Percentiles rank a stretch among this genome's conserved stretches.
phyloP scores from a whole-genome alignment of 1,140 invertebrate species.

The Drosophila lini region DNA sequence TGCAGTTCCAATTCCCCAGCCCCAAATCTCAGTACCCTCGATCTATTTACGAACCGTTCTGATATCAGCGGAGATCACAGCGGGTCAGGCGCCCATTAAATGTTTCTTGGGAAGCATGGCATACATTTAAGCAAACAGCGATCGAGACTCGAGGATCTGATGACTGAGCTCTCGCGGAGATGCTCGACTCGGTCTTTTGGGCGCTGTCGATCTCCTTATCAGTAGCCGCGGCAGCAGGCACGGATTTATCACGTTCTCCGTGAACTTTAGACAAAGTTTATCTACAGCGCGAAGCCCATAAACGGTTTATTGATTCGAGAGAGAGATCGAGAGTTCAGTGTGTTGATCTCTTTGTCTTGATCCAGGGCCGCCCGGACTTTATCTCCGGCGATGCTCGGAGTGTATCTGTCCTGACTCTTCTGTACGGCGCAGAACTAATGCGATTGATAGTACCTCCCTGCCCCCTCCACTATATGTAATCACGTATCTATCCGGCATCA shows the following conservation, averaged over 20 bases:
- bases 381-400: constrained; percentile 21
- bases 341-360: constrained; percentile 69
- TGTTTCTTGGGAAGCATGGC: constrained; percentile 23
- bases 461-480: constrained; percentile 12
- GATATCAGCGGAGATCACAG: constrained; percentile 75
- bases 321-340: constrained; percentile 18
- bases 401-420: constrained; percentile 24
- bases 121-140: constrained; percentile 45
- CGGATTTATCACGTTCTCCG: constrained; percentile 83
- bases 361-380: constrained; percentile 21
- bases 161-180: constrained; percentile 7
- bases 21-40: constrained; percentile 11
- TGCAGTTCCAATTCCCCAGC: constrained; percentile 19
- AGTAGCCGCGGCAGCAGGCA: constrained; percentile 29
- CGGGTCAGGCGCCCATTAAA: constrained; percentile 62
- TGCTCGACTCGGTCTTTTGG: constrained; percentile 47
- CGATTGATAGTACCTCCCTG: constrained; percentile 13
- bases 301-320: constrained; percentile 50
- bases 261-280: constrained; percentile 84
- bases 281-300: constrained; percentile 57
- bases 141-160: constrained; percentile 45
- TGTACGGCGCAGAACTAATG: constrained; percentile 5
- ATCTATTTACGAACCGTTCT: constrained; percentile 38
- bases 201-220: constrained; percentile 52
- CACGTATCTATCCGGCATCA: constrained; percentile 56